A percentile compares a stretch with the other conserved stretches of the same genome.
phyloP scores from a whole-genome alignment of 2,797 vertebrate species.

The Sebastes nivosus region DNA sequence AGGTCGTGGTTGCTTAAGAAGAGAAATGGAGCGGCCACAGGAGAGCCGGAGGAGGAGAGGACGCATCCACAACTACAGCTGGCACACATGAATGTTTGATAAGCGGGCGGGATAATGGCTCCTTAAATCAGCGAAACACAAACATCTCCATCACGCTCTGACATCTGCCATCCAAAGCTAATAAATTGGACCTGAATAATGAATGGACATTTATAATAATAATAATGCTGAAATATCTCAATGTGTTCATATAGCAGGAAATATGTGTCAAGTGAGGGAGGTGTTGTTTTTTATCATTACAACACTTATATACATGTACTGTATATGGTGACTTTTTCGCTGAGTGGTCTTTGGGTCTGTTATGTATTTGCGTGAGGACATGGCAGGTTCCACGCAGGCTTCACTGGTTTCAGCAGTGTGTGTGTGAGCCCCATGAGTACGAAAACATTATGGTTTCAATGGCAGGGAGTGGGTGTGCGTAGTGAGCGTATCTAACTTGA shows the following conservation, averaged over 20 bases:
- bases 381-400: conserved; percentile 29
- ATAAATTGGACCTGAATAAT: conserved; percentile 86
- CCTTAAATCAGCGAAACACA: conserved; percentile 89
- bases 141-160: conserved; percentile 92
- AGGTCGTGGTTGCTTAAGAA: conserved; percentile 46
- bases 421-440: conserved; percentile 32
- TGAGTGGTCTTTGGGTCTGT: neutral
- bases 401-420: conserved; percentile 21
- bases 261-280: conserved; percentile 15
- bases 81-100: conserved; percentile 98
- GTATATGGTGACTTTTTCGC: neutral
- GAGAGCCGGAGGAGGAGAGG: conserved; percentile 54
- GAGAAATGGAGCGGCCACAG: conserved; percentile 77
- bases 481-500: conserved; percentile 43
- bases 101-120: conserved; percentile 89
- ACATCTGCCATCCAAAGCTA: conserved; percentile 90
- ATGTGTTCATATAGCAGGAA: neutral
- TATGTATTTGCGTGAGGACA: neutral
- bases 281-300: neutral
- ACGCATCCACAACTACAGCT: conserved; percentile 84
- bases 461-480: conserved; percentile 32
- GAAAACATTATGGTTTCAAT: conserved; percentile 70
- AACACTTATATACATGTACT: neutral
- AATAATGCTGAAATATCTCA: conserved; percentile 26
- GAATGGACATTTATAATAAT: conserved; percentile 44